Evolutionary conservation across 2,888 invertebrate species (phyloP).

Genomic region (Agrochola macilenta): DNA sequence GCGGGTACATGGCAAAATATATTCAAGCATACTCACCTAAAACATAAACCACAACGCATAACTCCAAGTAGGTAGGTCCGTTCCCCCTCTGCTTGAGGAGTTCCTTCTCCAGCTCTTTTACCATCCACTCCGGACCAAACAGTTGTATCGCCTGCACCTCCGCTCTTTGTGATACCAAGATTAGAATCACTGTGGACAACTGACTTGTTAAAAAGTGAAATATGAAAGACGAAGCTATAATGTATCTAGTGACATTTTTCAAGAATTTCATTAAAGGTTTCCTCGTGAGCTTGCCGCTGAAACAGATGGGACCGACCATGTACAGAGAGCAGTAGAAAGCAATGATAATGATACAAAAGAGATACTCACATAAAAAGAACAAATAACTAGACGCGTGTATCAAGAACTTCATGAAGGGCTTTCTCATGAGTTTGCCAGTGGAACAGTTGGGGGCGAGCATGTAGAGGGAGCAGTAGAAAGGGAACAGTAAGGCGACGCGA

Average conservation of each 20-base stretch:
- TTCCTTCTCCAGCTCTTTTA: conserved; percentile 91
- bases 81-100: conserved; percentile 95
- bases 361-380: conserved; percentile 91
- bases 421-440: conserved; percentile 95
- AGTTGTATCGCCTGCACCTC: conserved; percentile 94
- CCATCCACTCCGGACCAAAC: conserved; percentile 93
- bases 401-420: conserved; percentile 99
- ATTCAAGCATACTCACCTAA: conserved; percentile 89
- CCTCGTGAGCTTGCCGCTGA: conserved; percentile 91
- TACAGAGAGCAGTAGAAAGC: background rate
- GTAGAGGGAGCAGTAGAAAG: conserved; percentile 96
- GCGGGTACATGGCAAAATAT: background rate
- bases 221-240: background rate
- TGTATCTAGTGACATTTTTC: background rate
- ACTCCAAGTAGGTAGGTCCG: conserved; percentile 95
- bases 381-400: conserved; percentile 98
- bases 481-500: conserved; percentile 95
- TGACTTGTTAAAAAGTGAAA: background rate
- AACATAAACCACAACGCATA: conserved; percentile 95
- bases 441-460: conserved; percentile 95
- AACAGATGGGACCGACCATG: conserved; percentile 87
- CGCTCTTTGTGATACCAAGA: conserved; percentile 97
- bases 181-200: conserved; percentile 93
- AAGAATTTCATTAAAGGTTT: too few species aligned
- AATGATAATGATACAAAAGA: background rate